A percentile compares a stretch with the other conserved stretches of the same genome.
Evolutionary conservation across 2,113 vertebrate genomes (phyloP).

Genomic region (Anoura caudifer): DNA sequence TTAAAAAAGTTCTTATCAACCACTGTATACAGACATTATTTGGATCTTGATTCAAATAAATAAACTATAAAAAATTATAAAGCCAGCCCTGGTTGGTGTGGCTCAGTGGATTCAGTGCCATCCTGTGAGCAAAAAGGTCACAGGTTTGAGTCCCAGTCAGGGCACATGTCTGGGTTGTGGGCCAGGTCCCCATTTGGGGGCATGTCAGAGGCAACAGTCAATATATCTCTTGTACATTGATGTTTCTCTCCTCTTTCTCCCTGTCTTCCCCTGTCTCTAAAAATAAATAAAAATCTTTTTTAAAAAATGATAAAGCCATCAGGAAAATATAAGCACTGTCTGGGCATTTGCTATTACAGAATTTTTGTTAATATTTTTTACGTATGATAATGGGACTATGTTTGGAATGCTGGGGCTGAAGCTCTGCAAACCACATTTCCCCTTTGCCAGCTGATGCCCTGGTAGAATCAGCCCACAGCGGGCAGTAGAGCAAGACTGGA

Average conservation of each 20-base stretch:
- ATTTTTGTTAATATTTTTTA: background rate
- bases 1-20: background rate
- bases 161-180: too few relatives aligned
- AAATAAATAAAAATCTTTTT: background rate
- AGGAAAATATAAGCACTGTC: background rate
- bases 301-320: background rate
- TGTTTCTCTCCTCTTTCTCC: too few relatives aligned
- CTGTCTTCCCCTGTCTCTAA: too few relatives aligned
- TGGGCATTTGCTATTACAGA: background rate
- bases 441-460: background rate
- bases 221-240: too few relatives aligned
- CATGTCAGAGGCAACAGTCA: too few relatives aligned
- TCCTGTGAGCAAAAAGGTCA: too few relatives aligned
- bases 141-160: too few relatives aligned
- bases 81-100: background rate
- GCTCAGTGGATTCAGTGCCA: too few relatives aligned
- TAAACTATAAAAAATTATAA: background rate
- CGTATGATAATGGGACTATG: background rate
- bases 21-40: background rate
- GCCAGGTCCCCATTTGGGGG: too few relatives aligned
- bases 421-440: background rate
- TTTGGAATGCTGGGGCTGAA: background rate
- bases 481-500: background rate
- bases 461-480: background rate
- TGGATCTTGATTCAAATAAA: background rate